Evolutionary conservation across 2,888 invertebrate genomes (phyloP), one percentile per base, ranked within the genome.

Genomic region (Clistopyga incitator): DNA sequence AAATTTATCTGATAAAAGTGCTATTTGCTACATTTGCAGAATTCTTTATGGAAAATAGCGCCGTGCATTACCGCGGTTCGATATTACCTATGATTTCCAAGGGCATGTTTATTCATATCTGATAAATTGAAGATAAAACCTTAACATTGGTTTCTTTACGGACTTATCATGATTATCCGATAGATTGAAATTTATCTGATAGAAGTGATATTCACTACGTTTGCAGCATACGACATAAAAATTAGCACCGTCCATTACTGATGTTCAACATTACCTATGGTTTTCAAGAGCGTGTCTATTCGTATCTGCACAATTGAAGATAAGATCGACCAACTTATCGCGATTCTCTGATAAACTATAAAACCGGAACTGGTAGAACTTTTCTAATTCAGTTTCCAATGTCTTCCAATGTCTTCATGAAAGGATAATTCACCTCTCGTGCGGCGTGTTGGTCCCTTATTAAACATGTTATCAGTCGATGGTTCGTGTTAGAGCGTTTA

Each of bases 301-400:
- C 29, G 23, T 79, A 79, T 79, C 79, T 67, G 29, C 29, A 18
- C 18, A 18, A 8, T 15, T 6, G 11, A 54, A 61, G 83, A 83
- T 83, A 83, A 83, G 83, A 83, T 34, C 4, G 34, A 34, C 11
- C n/a, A 18, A 42, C 52, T 68, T 64, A 64, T 74, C 70, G 47
- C 11, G 38, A 23, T 56, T 80, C 61, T 64, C 23, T 72, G 74
- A 80, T 74, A 64, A 74, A 65, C 11, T 29, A 25, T 38, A n/a
- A n/a, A 61, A 68, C 11, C 38, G 29, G 3, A 2, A 3, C 8
- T 29, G 64, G 13, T 13, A 15, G 8, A 25, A 54, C 18, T 13
- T 56, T 34, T 1, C 18, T 23, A 18, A 29, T 50, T 20, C 29
- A 23, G 47, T 20, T 6, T 13, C 11, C 11, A 23, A n/a, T 34